Percentiles rank a stretch among this genome's conserved stretches.
Conservation (phyloP, 2,113 vertebrate genomes). For the Cryptoleucopteryx plumbea region DNA sequence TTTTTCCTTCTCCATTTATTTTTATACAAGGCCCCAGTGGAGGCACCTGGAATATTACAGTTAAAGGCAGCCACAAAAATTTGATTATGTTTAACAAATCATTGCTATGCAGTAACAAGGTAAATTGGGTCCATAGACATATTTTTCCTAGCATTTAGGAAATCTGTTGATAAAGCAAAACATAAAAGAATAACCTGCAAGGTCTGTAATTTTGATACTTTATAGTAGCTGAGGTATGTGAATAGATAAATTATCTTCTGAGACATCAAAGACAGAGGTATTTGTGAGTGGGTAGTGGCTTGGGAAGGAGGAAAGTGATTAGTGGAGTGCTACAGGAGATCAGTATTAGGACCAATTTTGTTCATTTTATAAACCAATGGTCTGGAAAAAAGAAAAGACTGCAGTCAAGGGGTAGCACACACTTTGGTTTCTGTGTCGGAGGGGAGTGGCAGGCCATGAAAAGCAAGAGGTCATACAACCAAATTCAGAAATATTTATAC, state of each 20-base stretch:
- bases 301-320: constrained; percentile 52
- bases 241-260: constrained; percentile 49
- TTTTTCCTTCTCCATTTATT: neutral
- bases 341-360: constrained; percentile 47
- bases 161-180: constrained; percentile 50
- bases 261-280: constrained; percentile 50
- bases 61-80: constrained; percentile 52
- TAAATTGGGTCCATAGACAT: constrained; percentile 16
- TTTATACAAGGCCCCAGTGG: neutral
- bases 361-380: constrained; percentile 60
- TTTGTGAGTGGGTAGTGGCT: constrained; percentile 39
- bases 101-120: constrained; percentile 5
- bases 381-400: constrained; percentile 48
- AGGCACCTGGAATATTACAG: constrained; percentile 10
- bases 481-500: neutral
- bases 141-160: constrained; percentile 37
- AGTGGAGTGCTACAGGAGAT: constrained; percentile 42
- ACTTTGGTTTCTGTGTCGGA: neutral
- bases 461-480: neutral
- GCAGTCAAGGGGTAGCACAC: neutral
- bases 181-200: constrained; percentile 54
- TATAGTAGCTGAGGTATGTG: constrained; percentile 38
- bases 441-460: neutral
- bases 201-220: constrained; percentile 47
- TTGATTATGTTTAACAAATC: constrained; percentile 47